A percentile compares a stretch with the other conserved stretches of the same genome.
Conservation (phyloP, 2,797 vertebrate species). For the Antennarius maculatus region DNA sequence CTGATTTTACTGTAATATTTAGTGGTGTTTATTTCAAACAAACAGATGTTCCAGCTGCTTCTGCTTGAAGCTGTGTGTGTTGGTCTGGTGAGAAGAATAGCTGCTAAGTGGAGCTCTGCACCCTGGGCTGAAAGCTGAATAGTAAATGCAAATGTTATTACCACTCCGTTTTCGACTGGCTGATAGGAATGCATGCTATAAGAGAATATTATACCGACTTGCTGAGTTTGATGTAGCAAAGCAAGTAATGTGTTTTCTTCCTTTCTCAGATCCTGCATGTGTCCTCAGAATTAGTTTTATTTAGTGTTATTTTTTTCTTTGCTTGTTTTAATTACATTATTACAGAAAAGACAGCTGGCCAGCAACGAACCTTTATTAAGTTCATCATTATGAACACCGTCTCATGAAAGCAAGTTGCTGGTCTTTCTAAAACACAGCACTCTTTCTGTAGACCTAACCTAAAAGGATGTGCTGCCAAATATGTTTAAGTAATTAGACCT, state of each 20-base stretch:
- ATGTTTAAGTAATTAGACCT: constrained; percentile 72
- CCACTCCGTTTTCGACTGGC: constrained; percentile 5
- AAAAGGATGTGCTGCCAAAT: constrained; percentile 69
- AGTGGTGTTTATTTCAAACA: background rate
- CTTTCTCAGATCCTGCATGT: background rate
- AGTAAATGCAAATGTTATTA: constrained; percentile 31
- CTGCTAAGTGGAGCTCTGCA: constrained; percentile 13
- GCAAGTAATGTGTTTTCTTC: background rate
- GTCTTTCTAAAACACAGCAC: constrained; percentile 58
- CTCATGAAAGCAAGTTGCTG: constrained; percentile 46
- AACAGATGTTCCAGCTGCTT: background rate
- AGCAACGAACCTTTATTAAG: constrained; percentile 58
- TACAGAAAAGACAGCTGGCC: constrained; percentile 29
- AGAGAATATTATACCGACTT: background rate
- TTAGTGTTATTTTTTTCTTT: background rate
- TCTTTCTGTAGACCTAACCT: constrained; percentile 60
- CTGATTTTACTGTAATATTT: background rate
- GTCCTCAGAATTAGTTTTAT: background rate
- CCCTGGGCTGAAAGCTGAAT: constrained; percentile 22
- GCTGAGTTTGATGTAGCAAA: background rate
- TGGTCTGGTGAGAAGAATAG: background rate
- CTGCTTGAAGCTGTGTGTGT: constrained; percentile 1
- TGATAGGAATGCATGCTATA: constrained; percentile 15
- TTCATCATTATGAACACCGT: constrained; percentile 55
- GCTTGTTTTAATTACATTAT: constrained; percentile 26